Percentiles rank a stretch among this genome's conserved stretches.
These are phyloP conservation scores for Sakesphorus luctuosus DNA, from an alignment of 2,113 vertebrate genomes.

Conservation along the genomic window DNA sequence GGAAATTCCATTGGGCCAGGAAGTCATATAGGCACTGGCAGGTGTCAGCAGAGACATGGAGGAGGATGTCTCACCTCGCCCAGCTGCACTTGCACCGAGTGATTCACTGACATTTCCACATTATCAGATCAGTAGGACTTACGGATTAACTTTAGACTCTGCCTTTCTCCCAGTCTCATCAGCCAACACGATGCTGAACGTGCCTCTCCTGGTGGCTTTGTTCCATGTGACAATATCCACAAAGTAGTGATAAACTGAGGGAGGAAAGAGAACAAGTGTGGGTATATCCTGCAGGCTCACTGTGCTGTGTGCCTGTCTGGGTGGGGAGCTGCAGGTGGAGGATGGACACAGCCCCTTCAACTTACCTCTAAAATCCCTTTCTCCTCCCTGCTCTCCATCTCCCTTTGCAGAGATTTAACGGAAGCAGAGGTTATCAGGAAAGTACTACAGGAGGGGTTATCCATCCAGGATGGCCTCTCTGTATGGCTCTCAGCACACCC, in stretches of 20 bases:
- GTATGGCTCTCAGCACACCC: accelerated
- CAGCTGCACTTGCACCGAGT: neutral
- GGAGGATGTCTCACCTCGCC: neutral
- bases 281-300: neutral
- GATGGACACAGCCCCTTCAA: neutral
- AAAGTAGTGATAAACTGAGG: slow-evolving; percentile 83
- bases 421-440: neutral
- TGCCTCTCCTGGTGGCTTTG: slow-evolving; percentile 77
- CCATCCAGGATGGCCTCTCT: neutral
- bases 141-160: slow-evolving; percentile 86
- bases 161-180: slow-evolving; percentile 65
- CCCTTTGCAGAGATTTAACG: neutral
- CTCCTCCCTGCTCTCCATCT: neutral
- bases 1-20: neutral
- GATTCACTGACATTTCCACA: neutral
- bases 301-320: neutral
- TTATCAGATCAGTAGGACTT: slow-evolving; percentile 60
- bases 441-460: neutral
- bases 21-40: neutral
- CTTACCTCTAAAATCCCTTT: neutral
- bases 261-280: neutral
- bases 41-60: neutral
- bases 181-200: slow-evolving; percentile 80
- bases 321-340: neutral
- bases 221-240: slow-evolving; percentile 90